phyloP scores from a whole-genome alignment of 2,888 invertebrate genomes.

The Folsomia candida region DNA sequence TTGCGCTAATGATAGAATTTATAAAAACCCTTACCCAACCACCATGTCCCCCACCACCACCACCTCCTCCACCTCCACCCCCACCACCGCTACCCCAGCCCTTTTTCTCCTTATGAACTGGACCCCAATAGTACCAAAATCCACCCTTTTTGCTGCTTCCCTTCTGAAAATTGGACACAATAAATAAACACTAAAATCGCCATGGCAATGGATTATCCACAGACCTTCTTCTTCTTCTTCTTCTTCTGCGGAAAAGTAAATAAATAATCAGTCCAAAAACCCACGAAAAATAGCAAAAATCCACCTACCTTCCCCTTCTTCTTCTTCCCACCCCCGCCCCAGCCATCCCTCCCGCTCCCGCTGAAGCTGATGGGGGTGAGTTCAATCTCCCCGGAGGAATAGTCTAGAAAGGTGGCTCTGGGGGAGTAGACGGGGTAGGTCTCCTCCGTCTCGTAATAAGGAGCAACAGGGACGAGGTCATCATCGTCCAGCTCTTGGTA shows the following conservation, averaged over 20 bases:
- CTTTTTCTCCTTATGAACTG: slow-evolving; percentile 40
- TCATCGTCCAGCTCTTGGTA: slow-evolving; percentile 2
- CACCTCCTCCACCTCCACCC: slow-evolving; percentile 27
- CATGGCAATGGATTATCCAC: too few relatives aligned
- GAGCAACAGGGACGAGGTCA: background rate
- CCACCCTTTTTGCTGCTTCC: slow-evolving; percentile 44
- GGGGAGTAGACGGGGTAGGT: slow-evolving; percentile 25
- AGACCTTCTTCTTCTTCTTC: slow-evolving; percentile 27
- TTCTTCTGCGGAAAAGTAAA: too few relatives aligned
- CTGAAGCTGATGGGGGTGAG: too few relatives aligned
- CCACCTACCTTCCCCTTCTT: slow-evolving; percentile 25
- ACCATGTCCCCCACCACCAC: slow-evolving; percentile 20
- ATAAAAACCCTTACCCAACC: too few relatives aligned
- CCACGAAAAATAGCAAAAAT: too few relatives aligned
- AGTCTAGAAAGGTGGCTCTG: slow-evolving; percentile 27
- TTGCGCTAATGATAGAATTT: too few relatives aligned
- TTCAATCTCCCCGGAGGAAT: slow-evolving; percentile 25
- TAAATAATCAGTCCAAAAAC: too few relatives aligned
- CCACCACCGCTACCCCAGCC: too few relatives aligned
- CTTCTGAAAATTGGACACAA: too few relatives aligned
- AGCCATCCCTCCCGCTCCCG: slow-evolving; percentile 26
- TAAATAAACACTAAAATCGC: too few relatives aligned
- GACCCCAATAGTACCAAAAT: slow-evolving; percentile 51
- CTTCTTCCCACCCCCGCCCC: slow-evolving; percentile 21
- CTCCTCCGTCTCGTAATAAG: background rate